Evolutionary conservation across 2,113 vertebrate genomes (phyloP), one percentile per base, ranked within the genome.

Genomic region (Oostethus manadensis): DNA sequence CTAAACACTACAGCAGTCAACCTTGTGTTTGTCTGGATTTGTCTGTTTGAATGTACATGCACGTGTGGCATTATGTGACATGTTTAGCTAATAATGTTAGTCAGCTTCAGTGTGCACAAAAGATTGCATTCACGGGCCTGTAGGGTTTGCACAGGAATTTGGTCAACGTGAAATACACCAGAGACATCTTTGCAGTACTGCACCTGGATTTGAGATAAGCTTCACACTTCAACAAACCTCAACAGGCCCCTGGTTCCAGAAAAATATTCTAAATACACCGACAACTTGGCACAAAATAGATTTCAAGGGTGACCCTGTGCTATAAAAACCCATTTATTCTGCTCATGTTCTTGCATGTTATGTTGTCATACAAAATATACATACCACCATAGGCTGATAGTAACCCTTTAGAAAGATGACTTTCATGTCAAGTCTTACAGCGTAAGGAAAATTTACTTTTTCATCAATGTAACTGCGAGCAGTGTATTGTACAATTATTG

Each of bases 361-460:
- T 53, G 17, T 54, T 5, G 10, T 48, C n/a, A 60, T 23, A 23
- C 17, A 23, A 74, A 20, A 53, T 40, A 53, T 21, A 54, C 15
- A 46, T 29, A 18, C 15, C 26, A 45, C 23, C 33, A 6, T 68
- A 58, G 55, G n/a, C 61, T 40, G 15, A 46, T 48, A 62, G 29
- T 15, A 18, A 4, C 48, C 50, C 55, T 61, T 73, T 46, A 14
- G 51, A 48, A 56, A 55, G 21, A 23, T n/a, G n/a, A 51, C 69
- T 70, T 70, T 69, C 55, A 48, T 71, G 76, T 74, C 64, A 76
- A 82, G 56, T 72, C 58, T 45, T 49, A 69, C 57, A 45, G 17
- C 14, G 17, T 45, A 4, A 45, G 43, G 14, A 17, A 16, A 26
- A 49, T 49, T 6, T 10, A 21, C 18, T 6, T 35, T 10, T 35